Evolutionary conservation across 2,113 vertebrate species (phyloP), one percentile per base, ranked within the genome.

Genomic region (Saguinus imperator): DNA sequence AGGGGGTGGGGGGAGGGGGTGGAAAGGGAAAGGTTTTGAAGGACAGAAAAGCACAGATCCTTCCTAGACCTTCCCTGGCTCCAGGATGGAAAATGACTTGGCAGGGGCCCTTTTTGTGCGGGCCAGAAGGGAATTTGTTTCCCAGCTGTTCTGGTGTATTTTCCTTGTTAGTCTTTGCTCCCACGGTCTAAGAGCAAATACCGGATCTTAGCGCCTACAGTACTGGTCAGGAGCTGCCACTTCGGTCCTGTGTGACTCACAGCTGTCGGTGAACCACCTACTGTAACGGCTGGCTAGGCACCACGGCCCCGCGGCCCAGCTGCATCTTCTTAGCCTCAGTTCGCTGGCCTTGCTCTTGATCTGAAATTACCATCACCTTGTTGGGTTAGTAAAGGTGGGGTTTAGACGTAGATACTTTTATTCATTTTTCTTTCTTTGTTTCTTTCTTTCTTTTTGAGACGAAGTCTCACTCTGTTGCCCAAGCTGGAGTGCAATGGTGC

Each of bases 221-320:
- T 23, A 27, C 95, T 79, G 89, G 58, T 96, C 94, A 50, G 89
- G 94, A 89, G 68, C 91, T 37, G 92, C 1, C 17, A 81, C 85
- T 95, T 81, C 57, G 9, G 90, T 94, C 0, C 7, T 4, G 1
- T 14, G 77, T 98, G 97, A 98, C 95, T 98, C 94, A 88, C 40
- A 88, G 97, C 93, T 55, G 85, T n/a, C 14, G 82, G 79, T 66
- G 50, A 96, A 40, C 48, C 96, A 50, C 3, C 52, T 90, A 17
- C 96, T 32, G 32, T 76, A 87, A 86, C 92, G 89, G 86, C 95
- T 96, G 87, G 96, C 58, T 68, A 32, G 25, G 18, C 75, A 66
- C 72, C 35, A 5, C 4, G 43, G 75, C 29, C 73, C 13, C 1
- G 11, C 23, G 8, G 75, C 40, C 55, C 73, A 29, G 43, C 16